These are phyloP conservation scores for Andricus grossulariae DNA, from an alignment of 1,140 invertebrate species.

Conservation along the genomic window DNA sequence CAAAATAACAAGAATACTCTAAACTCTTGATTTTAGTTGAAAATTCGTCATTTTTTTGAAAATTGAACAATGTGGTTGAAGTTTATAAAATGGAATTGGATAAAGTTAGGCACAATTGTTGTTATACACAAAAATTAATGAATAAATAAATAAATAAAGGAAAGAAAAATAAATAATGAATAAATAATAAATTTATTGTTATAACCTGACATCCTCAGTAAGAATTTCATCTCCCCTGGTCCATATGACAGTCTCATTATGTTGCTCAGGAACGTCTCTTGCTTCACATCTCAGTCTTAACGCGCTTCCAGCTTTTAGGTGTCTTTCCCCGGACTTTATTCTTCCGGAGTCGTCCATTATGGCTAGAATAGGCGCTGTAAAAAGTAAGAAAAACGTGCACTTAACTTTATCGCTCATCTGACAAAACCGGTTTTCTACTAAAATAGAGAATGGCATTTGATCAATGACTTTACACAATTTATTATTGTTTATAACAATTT, in stretches of 20 bases:
- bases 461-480: background rate
- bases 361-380: slow-evolving; percentile 76
- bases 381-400: slow-evolving; percentile 42
- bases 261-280: slow-evolving; percentile 66
- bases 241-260: slow-evolving; percentile 75
- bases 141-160: no score
- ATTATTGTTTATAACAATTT: no score
- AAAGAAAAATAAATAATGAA: no score
- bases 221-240: slow-evolving; percentile 72
- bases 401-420: slow-evolving; percentile 25
- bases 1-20: no score
- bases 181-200: no score
- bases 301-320: slow-evolving; percentile 76
- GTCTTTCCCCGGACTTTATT: slow-evolving; percentile 74
- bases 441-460: slow-evolving; percentile 10
- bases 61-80: background rate
- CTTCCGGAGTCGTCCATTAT: slow-evolving; percentile 77
- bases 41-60: no score
- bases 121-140: no score
- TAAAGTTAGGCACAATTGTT: no score
- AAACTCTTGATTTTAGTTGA: no score
- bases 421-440: slow-evolving; percentile 1
- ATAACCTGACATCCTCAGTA: slow-evolving; percentile 72
- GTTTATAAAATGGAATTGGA: no score
- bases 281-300: slow-evolving; percentile 77